phyloP scores from a whole-genome alignment of 2,888 invertebrate species.

The Lycophotia porphyrea region DNA sequence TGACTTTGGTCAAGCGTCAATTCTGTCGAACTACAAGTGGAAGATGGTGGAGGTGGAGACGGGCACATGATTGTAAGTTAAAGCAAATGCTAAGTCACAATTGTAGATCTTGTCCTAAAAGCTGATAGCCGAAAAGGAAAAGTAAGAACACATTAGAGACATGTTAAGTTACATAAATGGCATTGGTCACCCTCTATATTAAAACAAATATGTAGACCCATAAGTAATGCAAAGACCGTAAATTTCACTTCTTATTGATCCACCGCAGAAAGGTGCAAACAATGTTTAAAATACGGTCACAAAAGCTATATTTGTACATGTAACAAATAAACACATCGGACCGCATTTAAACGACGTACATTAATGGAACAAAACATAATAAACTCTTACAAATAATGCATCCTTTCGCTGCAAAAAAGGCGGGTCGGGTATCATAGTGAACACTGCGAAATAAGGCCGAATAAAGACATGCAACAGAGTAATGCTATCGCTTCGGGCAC shows the following conservation, averaged over 20 bases:
- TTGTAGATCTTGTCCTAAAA: background rate
- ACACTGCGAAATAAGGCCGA: conserved; percentile 61
- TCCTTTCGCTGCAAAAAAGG: conserved; percentile 57
- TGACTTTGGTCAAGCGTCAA: background rate
- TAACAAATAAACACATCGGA: conserved; percentile 45
- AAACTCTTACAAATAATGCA: conserved; percentile 50
- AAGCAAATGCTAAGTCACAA: background rate
- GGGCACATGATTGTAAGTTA: background rate
- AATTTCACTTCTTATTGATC: conserved; percentile 20
- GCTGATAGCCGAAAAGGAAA: background rate
- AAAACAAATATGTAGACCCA: conserved; percentile 21
- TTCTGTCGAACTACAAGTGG: background rate
- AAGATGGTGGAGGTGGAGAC: background rate
- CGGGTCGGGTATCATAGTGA: conserved; percentile 54
- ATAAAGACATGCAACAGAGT: conserved; percentile 74
- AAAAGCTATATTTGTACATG: conserved; percentile 36
- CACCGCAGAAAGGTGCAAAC: conserved; percentile 40
- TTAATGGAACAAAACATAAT: conserved; percentile 51
- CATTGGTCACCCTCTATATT: background rate
- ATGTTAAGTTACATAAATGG: conserved; percentile 10
- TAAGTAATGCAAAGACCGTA: conserved; percentile 23
- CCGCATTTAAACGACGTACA: conserved; percentile 50
- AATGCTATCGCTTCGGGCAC: conserved; percentile 71
- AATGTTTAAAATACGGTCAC: conserved; percentile 29
- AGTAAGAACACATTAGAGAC: background rate